phyloP scores from a whole-genome alignment of 2,888 invertebrate species.

The Mythimna pallens region DNA sequence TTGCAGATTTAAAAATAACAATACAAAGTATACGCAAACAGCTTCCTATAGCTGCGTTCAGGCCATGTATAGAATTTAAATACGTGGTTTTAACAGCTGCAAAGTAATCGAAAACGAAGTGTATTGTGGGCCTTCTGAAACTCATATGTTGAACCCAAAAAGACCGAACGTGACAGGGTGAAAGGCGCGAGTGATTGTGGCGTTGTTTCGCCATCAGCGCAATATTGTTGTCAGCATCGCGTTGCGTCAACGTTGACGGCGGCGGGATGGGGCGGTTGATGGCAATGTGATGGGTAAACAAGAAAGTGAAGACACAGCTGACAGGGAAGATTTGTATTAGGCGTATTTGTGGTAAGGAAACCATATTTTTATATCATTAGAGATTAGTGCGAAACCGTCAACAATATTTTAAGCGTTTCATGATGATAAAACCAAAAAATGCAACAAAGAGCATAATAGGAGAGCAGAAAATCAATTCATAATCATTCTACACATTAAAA shows the following conservation, averaged over 20 bases:
- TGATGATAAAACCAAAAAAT: too few relatives aligned
- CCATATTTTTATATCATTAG: neutral
- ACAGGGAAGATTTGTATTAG: neutral
- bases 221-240: constrained; percentile 38
- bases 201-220: constrained; percentile 54
- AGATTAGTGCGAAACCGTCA: neutral
- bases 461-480: neutral
- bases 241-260: constrained; percentile 9
- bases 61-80: too few relatives aligned
- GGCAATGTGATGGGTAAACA: constrained; percentile 38
- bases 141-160: neutral
- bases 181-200: constrained; percentile 27
- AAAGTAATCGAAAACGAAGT: neutral
- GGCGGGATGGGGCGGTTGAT: constrained; percentile 29
- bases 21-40: too few relatives aligned
- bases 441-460: neutral
- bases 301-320: constrained; percentile 2
- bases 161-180: constrained; percentile 8
- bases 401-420: too few relatives aligned
- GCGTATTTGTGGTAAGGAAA: neutral
- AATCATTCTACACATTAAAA: neutral
- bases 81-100: too few relatives aligned
- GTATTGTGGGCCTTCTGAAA: constrained; percentile 32
- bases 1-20: too few relatives aligned
- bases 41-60: too few relatives aligned